Evolutionary conservation across 2,797 vertebrate species (phyloP).

Genomic region (Chrysocyon brachyurus): DNA sequence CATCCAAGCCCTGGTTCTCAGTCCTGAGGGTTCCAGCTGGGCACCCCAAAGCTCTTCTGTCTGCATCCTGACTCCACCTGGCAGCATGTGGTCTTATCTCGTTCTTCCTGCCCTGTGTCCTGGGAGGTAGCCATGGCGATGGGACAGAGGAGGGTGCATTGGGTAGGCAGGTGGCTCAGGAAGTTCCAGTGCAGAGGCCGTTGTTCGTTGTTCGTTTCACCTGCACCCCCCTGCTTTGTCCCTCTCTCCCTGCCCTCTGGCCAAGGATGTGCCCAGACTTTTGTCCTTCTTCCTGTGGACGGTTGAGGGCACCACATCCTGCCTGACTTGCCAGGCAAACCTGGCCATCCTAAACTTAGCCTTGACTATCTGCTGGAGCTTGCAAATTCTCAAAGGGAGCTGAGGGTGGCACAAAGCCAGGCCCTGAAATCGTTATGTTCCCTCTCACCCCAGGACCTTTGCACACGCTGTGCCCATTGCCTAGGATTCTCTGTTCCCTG

Average conservation of each 20-base stretch:
- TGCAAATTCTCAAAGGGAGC: background rate
- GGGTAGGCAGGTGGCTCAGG: background rate
- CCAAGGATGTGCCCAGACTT: background rate
- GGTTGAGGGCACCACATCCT: background rate
- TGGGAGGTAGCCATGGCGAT: background rate
- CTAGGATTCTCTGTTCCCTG: background rate
- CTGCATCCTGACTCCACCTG: background rate
- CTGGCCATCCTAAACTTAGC: background rate
- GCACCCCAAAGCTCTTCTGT: background rate
- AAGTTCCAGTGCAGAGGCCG: background rate
- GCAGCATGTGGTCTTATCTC: background rate
- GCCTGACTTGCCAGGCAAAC: background rate
- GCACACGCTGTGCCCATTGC: background rate
- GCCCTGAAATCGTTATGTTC: background rate
- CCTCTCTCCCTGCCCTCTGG: background rate
- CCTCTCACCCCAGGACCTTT: background rate
- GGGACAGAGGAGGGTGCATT: background rate
- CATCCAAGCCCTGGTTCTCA: background rate
- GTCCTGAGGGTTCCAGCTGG: background rate
- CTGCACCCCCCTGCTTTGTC: background rate
- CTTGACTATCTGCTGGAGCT: background rate
- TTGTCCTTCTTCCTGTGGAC: background rate
- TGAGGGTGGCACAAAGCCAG: background rate
- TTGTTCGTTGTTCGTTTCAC: background rate
- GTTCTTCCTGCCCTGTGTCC: background rate